Percentiles rank a stretch among this genome's conserved stretches.
phyloP scores from a whole-genome alignment of 2,888 invertebrate genomes.

The Mesochorus sp. region DNA sequence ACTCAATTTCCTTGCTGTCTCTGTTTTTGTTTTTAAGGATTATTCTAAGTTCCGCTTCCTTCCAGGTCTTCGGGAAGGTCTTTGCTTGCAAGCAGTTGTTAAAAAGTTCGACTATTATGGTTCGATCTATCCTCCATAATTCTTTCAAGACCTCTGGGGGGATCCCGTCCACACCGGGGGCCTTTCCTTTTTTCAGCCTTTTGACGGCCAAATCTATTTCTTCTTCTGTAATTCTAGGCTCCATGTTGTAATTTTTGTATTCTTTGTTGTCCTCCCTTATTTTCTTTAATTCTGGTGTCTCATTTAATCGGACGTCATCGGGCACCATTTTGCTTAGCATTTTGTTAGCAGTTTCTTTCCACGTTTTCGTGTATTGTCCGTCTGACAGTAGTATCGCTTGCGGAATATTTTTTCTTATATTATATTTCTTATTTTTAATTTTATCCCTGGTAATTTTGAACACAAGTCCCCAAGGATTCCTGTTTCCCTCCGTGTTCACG shows the following conservation, averaged over 20 bases:
- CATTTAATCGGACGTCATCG: slow-evolving; percentile 23
- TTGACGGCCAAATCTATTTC: slow-evolving; percentile 31
- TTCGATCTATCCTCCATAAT: slow-evolving; percentile 1
- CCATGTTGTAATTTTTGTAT: slow-evolving; percentile 11
- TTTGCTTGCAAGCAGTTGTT: no score
- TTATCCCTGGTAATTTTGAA: slow-evolving; percentile 23
- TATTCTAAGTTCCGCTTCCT: no score
- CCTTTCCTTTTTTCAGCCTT: slow-evolving; percentile 3
- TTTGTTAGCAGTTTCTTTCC: slow-evolving; percentile 40
- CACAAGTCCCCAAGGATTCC: slow-evolving; percentile 25
- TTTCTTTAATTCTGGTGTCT: neutral
- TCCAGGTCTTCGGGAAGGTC: no score
- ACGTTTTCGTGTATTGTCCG: slow-evolving; percentile 28
- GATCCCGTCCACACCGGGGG: slow-evolving; percentile 28
- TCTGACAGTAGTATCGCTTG: neutral
- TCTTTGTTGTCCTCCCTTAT: slow-evolving; percentile 8
- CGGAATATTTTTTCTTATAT: neutral
- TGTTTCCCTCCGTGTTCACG: slow-evolving; percentile 7
- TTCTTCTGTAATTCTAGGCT: neutral
- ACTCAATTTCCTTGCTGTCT: no score
- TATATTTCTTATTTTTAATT: neutral
- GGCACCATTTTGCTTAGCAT: slow-evolving; percentile 45
- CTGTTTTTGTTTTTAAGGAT: no score
- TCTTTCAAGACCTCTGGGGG: slow-evolving; percentile 3
- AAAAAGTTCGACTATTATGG: no score